Conservation (phyloP, 2,797 vertebrate genomes). For the Pagetopsis macropterus region DNA sequence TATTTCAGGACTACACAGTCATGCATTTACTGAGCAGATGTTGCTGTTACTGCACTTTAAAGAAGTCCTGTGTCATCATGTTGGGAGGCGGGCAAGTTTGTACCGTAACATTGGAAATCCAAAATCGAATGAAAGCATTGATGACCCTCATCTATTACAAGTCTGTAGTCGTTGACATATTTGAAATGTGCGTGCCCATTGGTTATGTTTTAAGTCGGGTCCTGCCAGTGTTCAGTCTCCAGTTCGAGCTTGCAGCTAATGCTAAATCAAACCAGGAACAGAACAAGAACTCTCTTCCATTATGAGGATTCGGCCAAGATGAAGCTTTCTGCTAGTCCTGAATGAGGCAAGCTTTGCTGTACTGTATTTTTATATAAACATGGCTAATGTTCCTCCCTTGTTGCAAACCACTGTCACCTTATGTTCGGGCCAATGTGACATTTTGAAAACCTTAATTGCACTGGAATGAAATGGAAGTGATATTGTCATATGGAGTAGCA, state of each 20-base stretch:
- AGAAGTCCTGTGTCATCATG: neutral
- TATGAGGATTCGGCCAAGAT: neutral
- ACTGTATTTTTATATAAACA: neutral
- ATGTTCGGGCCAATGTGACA: constrained; percentile 18
- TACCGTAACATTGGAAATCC: neutral
- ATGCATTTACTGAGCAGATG: neutral
- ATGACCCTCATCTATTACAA: neutral
- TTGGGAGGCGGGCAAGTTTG: neutral
- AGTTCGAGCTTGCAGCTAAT: neutral
- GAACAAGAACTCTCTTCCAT: neutral
- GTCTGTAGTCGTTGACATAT: neutral
- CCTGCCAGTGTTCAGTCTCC: neutral
- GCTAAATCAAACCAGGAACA: neutral
- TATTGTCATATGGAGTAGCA: neutral
- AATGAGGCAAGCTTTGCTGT: neutral
- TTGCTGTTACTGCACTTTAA: neutral
- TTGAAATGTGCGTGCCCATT: neutral
- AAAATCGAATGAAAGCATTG: neutral
- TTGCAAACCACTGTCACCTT: constrained; percentile 8
- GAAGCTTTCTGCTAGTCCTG: neutral
- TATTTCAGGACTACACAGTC: neutral
- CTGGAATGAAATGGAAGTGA: constrained; percentile 14
- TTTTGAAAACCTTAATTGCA: constrained; percentile 27
- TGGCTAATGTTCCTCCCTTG: neutral
- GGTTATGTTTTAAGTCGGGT: neutral